Evolutionary conservation across 2,113 vertebrate species (phyloP).

Genomic region (Clarias magur): DNA sequence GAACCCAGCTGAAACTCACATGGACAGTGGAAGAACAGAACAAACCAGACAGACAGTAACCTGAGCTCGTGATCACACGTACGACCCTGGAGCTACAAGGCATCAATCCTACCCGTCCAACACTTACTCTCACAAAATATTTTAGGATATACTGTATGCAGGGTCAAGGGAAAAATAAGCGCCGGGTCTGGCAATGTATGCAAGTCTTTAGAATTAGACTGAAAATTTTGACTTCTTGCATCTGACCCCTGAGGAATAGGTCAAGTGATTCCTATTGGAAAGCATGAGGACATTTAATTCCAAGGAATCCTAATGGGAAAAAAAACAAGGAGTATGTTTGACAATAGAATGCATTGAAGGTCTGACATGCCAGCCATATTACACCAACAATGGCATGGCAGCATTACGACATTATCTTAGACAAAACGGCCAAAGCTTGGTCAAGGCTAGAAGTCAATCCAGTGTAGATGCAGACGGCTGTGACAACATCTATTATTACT

Average conservation of each 20-base stretch:
- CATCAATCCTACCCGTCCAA: neutral
- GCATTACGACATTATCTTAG: constrained; percentile 30
- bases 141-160: too few relatives aligned
- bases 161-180: neutral
- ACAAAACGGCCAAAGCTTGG: constrained; percentile 13
- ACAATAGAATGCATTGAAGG: constrained; percentile 9
- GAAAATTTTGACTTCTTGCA: neutral
- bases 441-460: constrained; percentile 26
- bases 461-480: constrained; percentile 14
- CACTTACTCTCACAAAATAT: neutral
- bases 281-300: neutral
- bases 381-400: constrained; percentile 32
- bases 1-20: neutral
- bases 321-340: constrained; percentile 15
- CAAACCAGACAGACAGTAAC: neutral
- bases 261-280: neutral
- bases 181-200: neutral
- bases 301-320: neutral
- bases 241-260: neutral
- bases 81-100: neutral
- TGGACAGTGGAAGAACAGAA: neutral
- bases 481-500: constrained; percentile 2
- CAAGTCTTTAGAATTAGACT: neutral
- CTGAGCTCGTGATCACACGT: neutral
- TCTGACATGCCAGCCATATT: constrained; percentile 19